phyloP scores from a whole-genome alignment of 2,113 vertebrate genomes.

The Podarcis cretensis region DNA sequence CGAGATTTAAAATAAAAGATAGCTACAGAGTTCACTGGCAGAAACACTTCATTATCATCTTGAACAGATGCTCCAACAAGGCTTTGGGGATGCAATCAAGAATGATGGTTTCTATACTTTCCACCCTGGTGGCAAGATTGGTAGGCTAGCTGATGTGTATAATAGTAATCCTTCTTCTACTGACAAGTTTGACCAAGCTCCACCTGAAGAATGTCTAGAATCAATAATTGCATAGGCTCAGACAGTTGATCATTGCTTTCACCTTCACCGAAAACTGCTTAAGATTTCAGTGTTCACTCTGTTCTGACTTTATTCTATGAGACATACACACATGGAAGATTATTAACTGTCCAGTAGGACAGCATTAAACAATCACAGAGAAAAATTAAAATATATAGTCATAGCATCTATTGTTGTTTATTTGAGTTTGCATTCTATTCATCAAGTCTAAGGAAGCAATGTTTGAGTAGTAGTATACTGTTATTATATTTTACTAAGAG shows the following conservation, averaged over 20 bases:
- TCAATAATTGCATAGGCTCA: slow-evolving; percentile 5
- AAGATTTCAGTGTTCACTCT: slow-evolving; percentile 29
- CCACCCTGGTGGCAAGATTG: neutral
- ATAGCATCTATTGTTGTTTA: too few relatives aligned
- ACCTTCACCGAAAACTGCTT: slow-evolving; percentile 31
- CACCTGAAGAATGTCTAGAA: neutral
- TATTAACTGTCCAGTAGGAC: slow-evolving; percentile 4
- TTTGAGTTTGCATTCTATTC: neutral
- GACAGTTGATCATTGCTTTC: slow-evolving; percentile 20
- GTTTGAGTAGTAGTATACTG: neutral
- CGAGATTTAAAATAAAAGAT: neutral
- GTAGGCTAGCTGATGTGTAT: neutral
- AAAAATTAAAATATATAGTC: neutral
- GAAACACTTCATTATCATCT: neutral
- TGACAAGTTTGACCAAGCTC: neutral
- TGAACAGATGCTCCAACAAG: neutral
- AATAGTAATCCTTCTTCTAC: neutral
- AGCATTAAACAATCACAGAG: neutral
- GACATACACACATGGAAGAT: slow-evolving; percentile 21
- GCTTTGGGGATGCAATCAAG: neutral
- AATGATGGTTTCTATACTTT: neutral
- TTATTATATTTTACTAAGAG: neutral
- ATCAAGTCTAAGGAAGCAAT: neutral
- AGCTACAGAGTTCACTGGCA: neutral
- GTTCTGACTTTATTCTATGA: neutral